These are phyloP conservation scores for Coleophora deauratella DNA, from an alignment of 2,888 invertebrate genomes.

Conservation along the genomic window DNA sequence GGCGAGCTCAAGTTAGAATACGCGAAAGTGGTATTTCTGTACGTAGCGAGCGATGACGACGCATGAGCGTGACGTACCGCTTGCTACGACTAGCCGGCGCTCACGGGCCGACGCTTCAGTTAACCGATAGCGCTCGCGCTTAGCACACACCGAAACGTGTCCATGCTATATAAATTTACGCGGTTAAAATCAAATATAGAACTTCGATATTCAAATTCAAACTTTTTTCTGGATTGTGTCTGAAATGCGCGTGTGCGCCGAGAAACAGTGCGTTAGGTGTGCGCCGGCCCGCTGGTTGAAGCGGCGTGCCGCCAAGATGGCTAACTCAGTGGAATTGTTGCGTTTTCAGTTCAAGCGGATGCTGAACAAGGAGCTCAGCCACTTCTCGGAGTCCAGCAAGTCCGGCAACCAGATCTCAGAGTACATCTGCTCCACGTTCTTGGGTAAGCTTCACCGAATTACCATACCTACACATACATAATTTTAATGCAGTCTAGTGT, in stretches of 20 bases:
- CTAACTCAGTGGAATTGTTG: conserved; percentile 61
- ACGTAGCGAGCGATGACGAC: conserved; percentile 14
- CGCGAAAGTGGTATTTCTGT: conserved; percentile 43
- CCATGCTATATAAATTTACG: no score
- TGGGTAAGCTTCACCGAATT: conserved; percentile 89
- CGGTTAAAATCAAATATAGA: no score
- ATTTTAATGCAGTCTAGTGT: no score
- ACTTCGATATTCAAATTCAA: no score
- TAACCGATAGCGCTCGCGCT: conserved; percentile 47
- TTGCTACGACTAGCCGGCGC: conserved; percentile 17
- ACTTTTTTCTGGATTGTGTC: conserved; percentile 25
- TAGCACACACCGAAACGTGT: conserved; percentile 33
- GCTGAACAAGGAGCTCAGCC: conserved; percentile 99
- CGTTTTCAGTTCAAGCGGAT: conserved; percentile 96
- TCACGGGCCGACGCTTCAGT: conserved; percentile 37
- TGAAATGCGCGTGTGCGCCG: conserved; percentile 66
- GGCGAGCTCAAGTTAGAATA: conserved; percentile 29
- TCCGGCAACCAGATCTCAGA: conserved; percentile 99
- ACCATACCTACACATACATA: no score
- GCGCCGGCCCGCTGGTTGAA: conserved; percentile 53
- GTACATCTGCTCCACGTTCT: conserved; percentile 99
- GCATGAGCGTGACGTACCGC: no score
- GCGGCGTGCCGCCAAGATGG: conserved; percentile 49
- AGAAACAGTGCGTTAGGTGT: conserved; percentile 54
- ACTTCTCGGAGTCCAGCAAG: conserved; percentile 99